Base-by-base conservation (phyloP, 2,797 vertebrate species). In the Scarus forsteni region DNA sequence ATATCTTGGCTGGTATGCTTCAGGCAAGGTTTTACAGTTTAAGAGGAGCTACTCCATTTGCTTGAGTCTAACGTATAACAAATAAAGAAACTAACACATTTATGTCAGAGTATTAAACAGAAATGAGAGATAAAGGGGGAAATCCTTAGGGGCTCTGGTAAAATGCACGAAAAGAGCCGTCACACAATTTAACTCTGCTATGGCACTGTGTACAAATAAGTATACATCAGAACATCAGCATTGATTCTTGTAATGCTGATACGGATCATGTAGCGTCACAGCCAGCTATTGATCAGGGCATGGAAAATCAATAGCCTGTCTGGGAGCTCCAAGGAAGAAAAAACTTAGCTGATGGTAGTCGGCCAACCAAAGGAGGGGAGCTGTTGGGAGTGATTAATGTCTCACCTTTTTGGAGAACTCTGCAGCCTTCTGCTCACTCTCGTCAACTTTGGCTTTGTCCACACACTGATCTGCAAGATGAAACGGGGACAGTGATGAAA, bases 341-440 rank as follows among this genome's bases (percentile, higher is more conserved):
- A 89, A 90, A 78, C 81, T 78, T 86, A 90, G 61, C 85, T 91
- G 88, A 90, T 79, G 60, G 87, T 82, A 85, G 73, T 7, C 58
- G 83, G 85, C 80, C 66, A 88, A 90, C 87, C 82, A 82, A 84
- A 56, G 73, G 69, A 81, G 58, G 72, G 67, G 36, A 27, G 71
- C 57, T 83, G 80, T 46, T 77, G 71, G 73, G 75, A 76, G 89
- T 86, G 85, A 83, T 72, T 85, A 81, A 80, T 89, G 79, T 60
- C 92, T 95, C 92, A 99, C 98, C 96, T 99, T 99, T 93, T 96
- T 99, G 77, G 97, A 99, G 93, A 94, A 98, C 85, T 99, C 98
- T 3, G 91, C 84, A 60, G 97, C 97, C 91, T 95, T 98, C 90
- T 96, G 95, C 79, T 98, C 98, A 81, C 97, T 99, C 91, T 98